Evolutionary conservation across 2,797 vertebrate species (phyloP).

Genomic region (Oreochromis grahami): DNA sequence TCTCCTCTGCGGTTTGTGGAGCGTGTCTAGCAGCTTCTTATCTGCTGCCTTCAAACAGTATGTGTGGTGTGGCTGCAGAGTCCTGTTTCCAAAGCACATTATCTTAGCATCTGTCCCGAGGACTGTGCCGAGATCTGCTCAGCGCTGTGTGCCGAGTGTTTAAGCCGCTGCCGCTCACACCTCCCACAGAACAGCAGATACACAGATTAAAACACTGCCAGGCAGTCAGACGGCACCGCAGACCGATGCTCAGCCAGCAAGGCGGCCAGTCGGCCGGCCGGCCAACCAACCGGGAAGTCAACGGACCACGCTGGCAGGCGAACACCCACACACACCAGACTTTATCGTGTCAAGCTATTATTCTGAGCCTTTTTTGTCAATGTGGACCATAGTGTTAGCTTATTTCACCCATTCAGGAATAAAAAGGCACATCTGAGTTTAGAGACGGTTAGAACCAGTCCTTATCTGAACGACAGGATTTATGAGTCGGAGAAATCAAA

Average conservation of each 20-base stretch:
- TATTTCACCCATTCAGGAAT: background rate
- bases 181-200: slow-evolving; percentile 57
- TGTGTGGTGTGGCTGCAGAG: slow-evolving; percentile 16
- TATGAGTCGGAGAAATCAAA: background rate
- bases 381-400: background rate
- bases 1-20: background rate
- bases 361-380: background rate
- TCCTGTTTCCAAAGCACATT: slow-evolving; percentile 58
- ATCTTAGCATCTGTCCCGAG: slow-evolving; percentile 62
- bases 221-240: slow-evolving; percentile 19
- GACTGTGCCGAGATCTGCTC: slow-evolving; percentile 49
- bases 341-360: background rate
- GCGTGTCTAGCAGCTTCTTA: slow-evolving; percentile 10
- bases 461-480: background rate
- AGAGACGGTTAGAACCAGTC: background rate
- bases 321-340: slow-evolving; percentile 8
- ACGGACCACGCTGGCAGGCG: background rate
- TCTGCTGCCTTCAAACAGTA: slow-evolving; percentile 3
- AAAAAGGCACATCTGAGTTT: background rate
- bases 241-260: background rate
- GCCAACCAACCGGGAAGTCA: background rate
- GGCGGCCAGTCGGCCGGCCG: background rate
- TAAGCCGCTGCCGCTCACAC: slow-evolving; percentile 49
- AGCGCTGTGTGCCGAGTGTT: slow-evolving; percentile 30
- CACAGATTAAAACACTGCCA: slow-evolving; percentile 25